A percentile compares a stretch with the other conserved stretches of the same genome.
phyloP scores from a whole-genome alignment of 1,140 invertebrate species.

The Microplitis mediator region DNA sequence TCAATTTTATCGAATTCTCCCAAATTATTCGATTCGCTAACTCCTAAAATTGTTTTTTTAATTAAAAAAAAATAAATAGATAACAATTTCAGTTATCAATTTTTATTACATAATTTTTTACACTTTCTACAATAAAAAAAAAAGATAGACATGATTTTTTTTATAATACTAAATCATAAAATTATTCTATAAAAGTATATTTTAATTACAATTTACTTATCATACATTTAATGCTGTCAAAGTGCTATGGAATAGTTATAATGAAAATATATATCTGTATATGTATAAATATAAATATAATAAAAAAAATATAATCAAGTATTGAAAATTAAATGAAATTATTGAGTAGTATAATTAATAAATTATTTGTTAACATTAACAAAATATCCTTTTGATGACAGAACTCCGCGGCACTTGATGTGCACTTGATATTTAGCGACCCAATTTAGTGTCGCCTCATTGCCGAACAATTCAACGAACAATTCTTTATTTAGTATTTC shows the following conservation, averaged over 20 bases:
- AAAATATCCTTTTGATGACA: conserved; percentile 85
- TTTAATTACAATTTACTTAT: too few species aligned
- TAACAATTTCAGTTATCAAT: neutral
- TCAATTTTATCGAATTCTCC: too few species aligned
- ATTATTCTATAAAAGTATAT: too few species aligned
- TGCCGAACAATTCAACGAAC: conserved; percentile 62
- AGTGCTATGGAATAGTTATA: too few species aligned
- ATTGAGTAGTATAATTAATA: conserved; percentile 1
- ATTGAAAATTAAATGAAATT: neutral
- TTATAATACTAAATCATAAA: too few species aligned
- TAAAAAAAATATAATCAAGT: conserved; percentile 10
- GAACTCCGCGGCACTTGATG: conserved; percentile 86
- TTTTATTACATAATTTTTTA: neutral
- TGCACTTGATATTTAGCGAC: conserved; percentile 83
- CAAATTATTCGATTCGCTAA: too few species aligned
- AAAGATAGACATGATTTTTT: too few species aligned
- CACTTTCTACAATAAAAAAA: too few species aligned
- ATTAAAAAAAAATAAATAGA: too few species aligned
- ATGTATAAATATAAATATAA: neutral
- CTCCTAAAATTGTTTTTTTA: too few species aligned
- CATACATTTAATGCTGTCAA: too few species aligned
- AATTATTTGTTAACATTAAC: conserved; percentile 52
- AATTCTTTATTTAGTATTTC: conserved; percentile 67
- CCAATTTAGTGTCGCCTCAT: conserved; percentile 68
- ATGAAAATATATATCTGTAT: too few species aligned